A percentile compares a stretch with the other conserved stretches of the same genome.
These are phyloP conservation scores for Bujurquina vittata DNA, from an alignment of 2,113 vertebrate species.

Conservation along the genomic window DNA sequence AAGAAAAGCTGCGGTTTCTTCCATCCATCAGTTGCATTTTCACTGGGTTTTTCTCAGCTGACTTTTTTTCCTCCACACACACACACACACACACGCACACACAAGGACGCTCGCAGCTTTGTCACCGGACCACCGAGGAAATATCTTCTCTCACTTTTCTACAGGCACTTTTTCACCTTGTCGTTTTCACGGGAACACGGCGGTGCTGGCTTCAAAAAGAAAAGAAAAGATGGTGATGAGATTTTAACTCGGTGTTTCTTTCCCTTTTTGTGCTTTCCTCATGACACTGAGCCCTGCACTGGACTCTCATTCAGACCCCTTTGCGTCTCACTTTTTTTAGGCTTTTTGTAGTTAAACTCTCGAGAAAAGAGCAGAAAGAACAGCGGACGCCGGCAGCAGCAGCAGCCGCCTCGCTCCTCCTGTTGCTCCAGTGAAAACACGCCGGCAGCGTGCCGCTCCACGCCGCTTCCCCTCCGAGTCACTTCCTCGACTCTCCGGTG, in stretches of 20 bases:
- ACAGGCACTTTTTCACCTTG: slow-evolving; percentile 46
- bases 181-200: slow-evolving; percentile 46
- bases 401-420: slow-evolving; percentile 47
- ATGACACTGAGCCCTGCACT: slow-evolving; percentile 53
- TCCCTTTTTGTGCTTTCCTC: slow-evolving; percentile 19
- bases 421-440: slow-evolving; percentile 70
- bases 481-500: slow-evolving; percentile 23
- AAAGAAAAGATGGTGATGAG: slow-evolving; percentile 47
- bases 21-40: slow-evolving; percentile 36
- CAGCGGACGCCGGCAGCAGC: slow-evolving; percentile 16
- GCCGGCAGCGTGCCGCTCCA: slow-evolving; percentile 66
- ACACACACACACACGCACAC: background rate
- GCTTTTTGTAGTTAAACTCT: background rate
- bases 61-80: background rate
- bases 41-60: slow-evolving; percentile 26
- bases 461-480: slow-evolving; percentile 48
- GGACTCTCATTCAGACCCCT: slow-evolving; percentile 35
- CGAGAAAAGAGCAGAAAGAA: background rate
- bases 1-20: slow-evolving; percentile 20
- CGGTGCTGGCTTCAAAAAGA: slow-evolving; percentile 4
- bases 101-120: slow-evolving; percentile 34
- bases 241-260: slow-evolving; percentile 62
- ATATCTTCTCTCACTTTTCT: slow-evolving; percentile 56
- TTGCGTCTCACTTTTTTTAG: slow-evolving; percentile 12
- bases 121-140: slow-evolving; percentile 60